These are phyloP conservation scores for Lampris megalopsis DNA, from an alignment of 2,113 vertebrate genomes.

Conservation along the genomic window DNA sequence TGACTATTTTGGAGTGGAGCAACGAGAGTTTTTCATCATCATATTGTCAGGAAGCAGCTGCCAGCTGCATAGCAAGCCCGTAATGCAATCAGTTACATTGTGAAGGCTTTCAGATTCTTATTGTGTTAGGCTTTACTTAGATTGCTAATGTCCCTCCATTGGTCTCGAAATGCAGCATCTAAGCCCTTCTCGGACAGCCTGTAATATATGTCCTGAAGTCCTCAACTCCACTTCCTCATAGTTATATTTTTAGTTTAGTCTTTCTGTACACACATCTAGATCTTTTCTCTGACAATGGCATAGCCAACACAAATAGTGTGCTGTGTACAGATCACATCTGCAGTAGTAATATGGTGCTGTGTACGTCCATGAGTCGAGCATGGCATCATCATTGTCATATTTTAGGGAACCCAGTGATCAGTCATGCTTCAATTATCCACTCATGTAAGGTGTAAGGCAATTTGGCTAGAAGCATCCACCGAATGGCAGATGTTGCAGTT, in stretches of 20 bases:
- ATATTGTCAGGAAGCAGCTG: conserved; percentile 76
- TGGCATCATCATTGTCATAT: no score
- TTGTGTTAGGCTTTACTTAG: conserved; percentile 44
- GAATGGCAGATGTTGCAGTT: no score
- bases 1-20: conserved; percentile 68
- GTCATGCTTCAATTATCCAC: no score
- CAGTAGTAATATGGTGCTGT: background rate
- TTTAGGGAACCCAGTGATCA: no score
- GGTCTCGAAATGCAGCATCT: conserved; percentile 41
- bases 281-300: conserved; percentile 1
- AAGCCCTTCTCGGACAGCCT: conserved; percentile 3
- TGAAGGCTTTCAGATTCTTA: conserved; percentile 44
- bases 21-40: conserved; percentile 68
- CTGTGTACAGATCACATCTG: background rate
- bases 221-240: no score
- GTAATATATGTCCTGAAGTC: no score
- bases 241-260: conserved; percentile 18
- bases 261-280: background rate
- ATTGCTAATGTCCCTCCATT: conserved; percentile 49
- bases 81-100: conserved; percentile 68
- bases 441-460: no score
- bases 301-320: background rate
- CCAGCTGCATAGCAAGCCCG: conserved; percentile 63
- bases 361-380: conserved; percentile 4
- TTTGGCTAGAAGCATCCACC: no score